Evolutionary conservation across 64 coral and sea anemone species (phyloP).

Genomic region (Cladopsammia gracilis): DNA sequence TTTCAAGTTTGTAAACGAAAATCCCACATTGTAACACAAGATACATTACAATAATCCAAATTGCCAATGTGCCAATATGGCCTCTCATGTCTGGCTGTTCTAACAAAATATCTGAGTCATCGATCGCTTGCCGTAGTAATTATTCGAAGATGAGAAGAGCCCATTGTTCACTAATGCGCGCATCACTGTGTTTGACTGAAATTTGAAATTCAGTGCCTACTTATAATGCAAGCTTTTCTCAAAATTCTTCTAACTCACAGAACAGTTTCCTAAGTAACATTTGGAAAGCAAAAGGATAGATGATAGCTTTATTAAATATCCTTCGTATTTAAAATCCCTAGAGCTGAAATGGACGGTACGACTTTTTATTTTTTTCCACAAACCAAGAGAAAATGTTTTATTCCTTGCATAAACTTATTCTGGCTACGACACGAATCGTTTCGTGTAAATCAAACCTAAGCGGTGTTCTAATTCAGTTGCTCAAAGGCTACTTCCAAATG

Average conservation of each 20-base stretch:
- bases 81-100: neutral
- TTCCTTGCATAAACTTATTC: too few relatives aligned
- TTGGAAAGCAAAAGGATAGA: neutral
- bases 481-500: too few relatives aligned
- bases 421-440: too few relatives aligned
- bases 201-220: neutral
- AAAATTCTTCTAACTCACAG: neutral
- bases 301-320: too few relatives aligned
- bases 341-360: too few relatives aligned
- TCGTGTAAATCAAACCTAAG: too few relatives aligned
- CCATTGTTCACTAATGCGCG: neutral
- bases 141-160: neutral
- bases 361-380: too few relatives aligned
- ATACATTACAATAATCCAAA: conserved; percentile 12
- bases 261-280: neutral
- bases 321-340: too few relatives aligned
- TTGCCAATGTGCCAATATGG: neutral
- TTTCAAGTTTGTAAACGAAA: conserved; percentile 6
- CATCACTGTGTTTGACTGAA: too few relatives aligned
- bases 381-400: too few relatives aligned
- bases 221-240: neutral
- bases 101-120: neutral
- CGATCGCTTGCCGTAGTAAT: neutral
- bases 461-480: too few relatives aligned
- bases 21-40: conserved; percentile 4